phyloP scores from a whole-genome alignment of 1,140 invertebrate genomes.

The Diprion similis region DNA sequence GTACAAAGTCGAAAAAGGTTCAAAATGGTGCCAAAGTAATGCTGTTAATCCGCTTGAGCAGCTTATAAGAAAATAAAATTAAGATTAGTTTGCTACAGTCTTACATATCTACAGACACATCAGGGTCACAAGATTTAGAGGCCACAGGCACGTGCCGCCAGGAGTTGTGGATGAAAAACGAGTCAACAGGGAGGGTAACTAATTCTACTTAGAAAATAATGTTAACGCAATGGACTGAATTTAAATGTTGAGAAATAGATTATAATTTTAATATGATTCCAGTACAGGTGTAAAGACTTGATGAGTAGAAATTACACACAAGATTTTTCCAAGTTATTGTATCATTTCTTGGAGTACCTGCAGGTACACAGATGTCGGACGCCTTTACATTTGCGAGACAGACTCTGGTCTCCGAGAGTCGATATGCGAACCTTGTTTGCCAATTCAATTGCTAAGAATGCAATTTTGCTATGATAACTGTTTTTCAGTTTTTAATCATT shows the following conservation, averaged over 20 bases:
- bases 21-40: not conserved
- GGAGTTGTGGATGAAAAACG: not conserved
- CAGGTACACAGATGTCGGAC: not conserved
- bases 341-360: not conserved
- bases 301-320: not conserved
- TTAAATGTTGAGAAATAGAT: conserved; percentile 4
- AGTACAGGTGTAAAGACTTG: not conserved
- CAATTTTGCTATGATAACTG: conserved; percentile 1
- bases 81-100: conserved; percentile 9
- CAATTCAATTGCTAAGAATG: not conserved
- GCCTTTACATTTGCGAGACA: not conserved
- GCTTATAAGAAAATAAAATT: not conserved
- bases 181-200: not conserved
- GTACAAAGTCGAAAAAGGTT: no score
- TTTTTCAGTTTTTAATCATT: not conserved
- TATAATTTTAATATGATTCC: not conserved
- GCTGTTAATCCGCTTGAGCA: not conserved
- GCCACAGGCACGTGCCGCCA: not conserved
- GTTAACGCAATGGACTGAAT: conserved; percentile 4
- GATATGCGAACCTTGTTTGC: conserved; percentile 4
- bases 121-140: not conserved
- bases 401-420: not conserved
- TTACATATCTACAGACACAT: not conserved
- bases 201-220: conserved; percentile 14
- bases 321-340: not conserved